phyloP scores from a whole-genome alignment of 2,888 invertebrate species.

The Amiota mariae region DNA sequence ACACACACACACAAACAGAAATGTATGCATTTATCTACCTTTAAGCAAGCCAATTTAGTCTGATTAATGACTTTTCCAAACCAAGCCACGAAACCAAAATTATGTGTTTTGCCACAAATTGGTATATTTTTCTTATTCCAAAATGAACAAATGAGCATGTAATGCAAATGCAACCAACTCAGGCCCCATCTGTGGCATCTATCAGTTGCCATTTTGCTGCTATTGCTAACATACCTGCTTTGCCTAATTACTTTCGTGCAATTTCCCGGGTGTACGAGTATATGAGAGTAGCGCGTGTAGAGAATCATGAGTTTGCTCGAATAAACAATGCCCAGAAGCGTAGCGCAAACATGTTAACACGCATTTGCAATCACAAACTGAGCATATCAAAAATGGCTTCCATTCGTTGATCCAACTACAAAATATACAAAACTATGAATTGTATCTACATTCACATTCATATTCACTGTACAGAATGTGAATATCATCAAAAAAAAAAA shows the following conservation, averaged over 20 bases:
- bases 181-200: neutral
- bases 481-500: neutral
- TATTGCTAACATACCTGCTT: neutral
- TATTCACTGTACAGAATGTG: too few species aligned
- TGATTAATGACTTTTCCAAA: constrained; percentile 21
- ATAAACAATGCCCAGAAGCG: constrained; percentile 19
- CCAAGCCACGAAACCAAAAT: constrained; percentile 3
- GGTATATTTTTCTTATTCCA: constrained; percentile 22
- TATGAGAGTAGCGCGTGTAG: neutral
- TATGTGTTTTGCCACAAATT: constrained; percentile 19
- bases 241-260: constrained; percentile 30
- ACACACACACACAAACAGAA: too few species aligned
- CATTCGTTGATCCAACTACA: neutral
- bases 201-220: neutral
- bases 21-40: too few species aligned
- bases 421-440: neutral
- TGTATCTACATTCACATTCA: neutral
- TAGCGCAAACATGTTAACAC: constrained; percentile 23
- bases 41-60: constrained; percentile 1
- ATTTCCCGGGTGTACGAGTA: constrained; percentile 17
- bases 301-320: neutral
- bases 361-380: constrained; percentile 2
- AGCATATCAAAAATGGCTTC: constrained; percentile 7
- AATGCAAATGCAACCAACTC: constrained; percentile 15
- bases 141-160: constrained; percentile 29